Evolutionary conservation across 37 sponge, comb jelly and placozoan genomes (phyloP).

Genomic region (Geodia barretti): DNA sequence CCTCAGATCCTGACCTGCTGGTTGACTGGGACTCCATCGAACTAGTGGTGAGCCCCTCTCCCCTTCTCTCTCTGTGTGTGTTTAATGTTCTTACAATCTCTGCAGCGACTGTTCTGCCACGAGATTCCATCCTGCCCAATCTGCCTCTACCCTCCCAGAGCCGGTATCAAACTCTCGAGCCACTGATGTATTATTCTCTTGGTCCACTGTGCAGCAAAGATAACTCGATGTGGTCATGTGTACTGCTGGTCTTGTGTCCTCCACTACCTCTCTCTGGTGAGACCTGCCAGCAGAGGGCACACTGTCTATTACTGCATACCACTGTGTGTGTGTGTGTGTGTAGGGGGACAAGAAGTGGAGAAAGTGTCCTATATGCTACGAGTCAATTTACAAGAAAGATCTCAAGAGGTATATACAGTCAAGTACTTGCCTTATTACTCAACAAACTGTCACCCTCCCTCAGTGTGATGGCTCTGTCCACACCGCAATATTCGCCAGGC

Average conservation of each 20-base stretch:
- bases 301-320: neutral
- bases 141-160: slow-evolving; percentile 87
- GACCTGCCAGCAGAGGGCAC: neutral
- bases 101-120: slow-evolving; percentile 81
- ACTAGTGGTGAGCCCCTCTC: slow-evolving; percentile 74
- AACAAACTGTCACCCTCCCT: neutral
- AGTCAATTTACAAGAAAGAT: slow-evolving; percentile 63
- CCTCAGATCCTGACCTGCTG: slow-evolving; percentile 68
- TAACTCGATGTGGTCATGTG: slow-evolving; percentile 88
- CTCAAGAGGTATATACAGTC: slow-evolving; percentile 75
- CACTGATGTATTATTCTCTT: neutral
- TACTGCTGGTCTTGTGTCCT: slow-evolving; percentile 85
- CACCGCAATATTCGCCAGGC: slow-evolving; percentile 51
- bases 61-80: neutral
- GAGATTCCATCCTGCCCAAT: slow-evolving; percentile 93
- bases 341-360: slow-evolving; percentile 77
- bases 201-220: slow-evolving; percentile 59
- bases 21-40: slow-evolving; percentile 82
- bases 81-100: neutral
- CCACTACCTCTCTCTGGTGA: slow-evolving; percentile 79
- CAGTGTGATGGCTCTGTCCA: slow-evolving; percentile 75
- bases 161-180: slow-evolving; percentile 31
- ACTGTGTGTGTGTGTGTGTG: neutral
- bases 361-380: slow-evolving; percentile 87
- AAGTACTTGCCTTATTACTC: neutral